phyloP scores from a whole-genome alignment of 2,113 vertebrate genomes.

The Callionymus lyra region DNA sequence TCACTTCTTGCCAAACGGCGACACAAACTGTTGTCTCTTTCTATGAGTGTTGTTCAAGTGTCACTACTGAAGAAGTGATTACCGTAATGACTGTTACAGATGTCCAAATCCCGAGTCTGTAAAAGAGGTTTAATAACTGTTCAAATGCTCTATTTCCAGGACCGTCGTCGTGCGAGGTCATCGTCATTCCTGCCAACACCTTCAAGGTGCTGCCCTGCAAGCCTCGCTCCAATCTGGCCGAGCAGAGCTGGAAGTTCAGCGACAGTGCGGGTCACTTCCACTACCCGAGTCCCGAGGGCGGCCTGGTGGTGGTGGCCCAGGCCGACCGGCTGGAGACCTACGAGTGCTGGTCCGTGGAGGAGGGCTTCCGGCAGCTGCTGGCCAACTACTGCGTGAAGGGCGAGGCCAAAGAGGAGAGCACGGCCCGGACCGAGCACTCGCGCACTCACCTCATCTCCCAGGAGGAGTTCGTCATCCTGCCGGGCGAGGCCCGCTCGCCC shows the following conservation, averaged over 20 bases:
- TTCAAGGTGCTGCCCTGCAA: slow-evolving; percentile 78
- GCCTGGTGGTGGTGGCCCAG: slow-evolving; percentile 80
- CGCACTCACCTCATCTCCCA: slow-evolving; percentile 39
- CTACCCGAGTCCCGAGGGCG: slow-evolving; percentile 75
- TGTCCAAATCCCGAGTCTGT: too few species aligned
- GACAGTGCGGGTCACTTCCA: slow-evolving; percentile 65
- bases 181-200: slow-evolving; percentile 72
- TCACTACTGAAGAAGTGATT: too few species aligned
- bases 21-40: too few species aligned
- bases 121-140: slow-evolving; percentile 1
- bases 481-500: slow-evolving; percentile 48
- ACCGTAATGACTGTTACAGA: too few species aligned
- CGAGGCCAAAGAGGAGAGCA: slow-evolving; percentile 53
- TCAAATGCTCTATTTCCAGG: slow-evolving; percentile 45
- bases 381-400: slow-evolving; percentile 79
- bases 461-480: slow-evolving; percentile 57
- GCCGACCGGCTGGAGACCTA: slow-evolving; percentile 71
- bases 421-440: slow-evolving; percentile 61
- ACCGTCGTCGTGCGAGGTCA: slow-evolving; percentile 57
- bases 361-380: slow-evolving; percentile 80
- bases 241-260: slow-evolving; percentile 74
- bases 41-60: too few species aligned
- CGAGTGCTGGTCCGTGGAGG: slow-evolving; percentile 88
- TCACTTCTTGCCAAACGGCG: neutral
- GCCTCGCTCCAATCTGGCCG: slow-evolving; percentile 83